Evolutionary conservation across 2,797 vertebrate genomes (phyloP), one percentile per base, ranked within the genome.

Genomic region (Spinibarbus caldwelli): DNA sequence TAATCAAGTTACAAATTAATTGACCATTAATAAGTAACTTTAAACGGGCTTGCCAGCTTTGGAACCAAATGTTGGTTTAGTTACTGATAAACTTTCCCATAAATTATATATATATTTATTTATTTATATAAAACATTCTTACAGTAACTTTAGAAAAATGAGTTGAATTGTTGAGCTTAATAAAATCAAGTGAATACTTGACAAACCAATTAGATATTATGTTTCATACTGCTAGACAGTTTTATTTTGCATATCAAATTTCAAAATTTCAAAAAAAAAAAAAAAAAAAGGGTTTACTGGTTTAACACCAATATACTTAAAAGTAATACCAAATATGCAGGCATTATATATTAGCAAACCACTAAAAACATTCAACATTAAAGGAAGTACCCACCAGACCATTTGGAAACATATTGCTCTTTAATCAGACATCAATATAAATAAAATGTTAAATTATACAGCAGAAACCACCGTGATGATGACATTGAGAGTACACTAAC

Each of bases 331-430:
- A 43, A 43, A 43, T 43, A 43, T 43, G 0, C 10, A 43, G 41
- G 11, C 41, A 41, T 29, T 5, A 9, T 1, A n/a, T 17, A 5
- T 45, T 34, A 41, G 1, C 59, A 29, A 45, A 34, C 11, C 45
- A 17, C 23, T 54, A 17, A 54, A 54, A 82, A 31, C 41, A 34
- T 45, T 79, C 19, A 54, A 62, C 5, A 9, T 78, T 66, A 26
- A 71, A 71, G 7, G 38, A 66, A 8, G 4, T 41, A 36, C n/a
- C 9, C 15, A 23, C 29, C 54, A 45, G 54, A 43, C 14, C 62
- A 75, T 72, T 72, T 78, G 73, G n/a, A 80, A 86, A 92, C 79
- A 90, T 92, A 93, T 92, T 92, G 85, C 71, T 92, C 78, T 87
- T 93, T 89, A 90, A 90, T 90, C 84, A 90, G 81, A 85, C 92